Evolutionary conservation across 2,797 vertebrate genomes (phyloP).

Genomic region (Eospalax fontanierii): DNA sequence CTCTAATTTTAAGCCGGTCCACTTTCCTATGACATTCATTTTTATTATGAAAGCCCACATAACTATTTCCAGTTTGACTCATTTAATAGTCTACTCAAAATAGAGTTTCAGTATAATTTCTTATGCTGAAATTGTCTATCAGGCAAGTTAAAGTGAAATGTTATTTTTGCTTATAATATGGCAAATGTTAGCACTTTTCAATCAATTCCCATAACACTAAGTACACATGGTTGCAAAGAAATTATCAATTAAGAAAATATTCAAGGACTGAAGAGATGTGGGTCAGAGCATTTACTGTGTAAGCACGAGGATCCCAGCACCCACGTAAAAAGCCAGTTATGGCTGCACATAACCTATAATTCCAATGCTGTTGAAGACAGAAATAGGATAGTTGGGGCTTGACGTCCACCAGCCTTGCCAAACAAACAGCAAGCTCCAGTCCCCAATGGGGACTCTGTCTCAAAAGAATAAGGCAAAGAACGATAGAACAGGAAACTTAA

Average conservation of each 20-base stretch:
- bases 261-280: background rate
- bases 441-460: background rate
- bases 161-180: slow-evolving; percentile 60
- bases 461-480: background rate
- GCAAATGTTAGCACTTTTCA: slow-evolving; percentile 62
- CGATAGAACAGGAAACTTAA: background rate
- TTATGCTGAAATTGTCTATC: slow-evolving; percentile 58
- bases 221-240: slow-evolving; percentile 28
- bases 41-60: slow-evolving; percentile 52
- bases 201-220: slow-evolving; percentile 49
- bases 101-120: slow-evolving; percentile 58
- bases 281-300: background rate
- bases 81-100: slow-evolving; percentile 64
- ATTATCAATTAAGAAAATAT: slow-evolving; percentile 38
- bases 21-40: slow-evolving; percentile 22
- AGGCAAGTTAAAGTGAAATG: slow-evolving; percentile 68
- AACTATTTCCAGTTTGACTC: slow-evolving; percentile 60
- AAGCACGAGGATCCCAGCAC: background rate
- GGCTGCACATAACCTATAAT: background rate
- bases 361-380: background rate
- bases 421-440: background rate
- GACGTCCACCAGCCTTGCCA: background rate
- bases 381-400: background rate
- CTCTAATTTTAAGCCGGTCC: slow-evolving; percentile 48
- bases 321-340: background rate